Conservation (phyloP, 1,140 invertebrate species). For the Drosophila quadrilineata region DNA sequence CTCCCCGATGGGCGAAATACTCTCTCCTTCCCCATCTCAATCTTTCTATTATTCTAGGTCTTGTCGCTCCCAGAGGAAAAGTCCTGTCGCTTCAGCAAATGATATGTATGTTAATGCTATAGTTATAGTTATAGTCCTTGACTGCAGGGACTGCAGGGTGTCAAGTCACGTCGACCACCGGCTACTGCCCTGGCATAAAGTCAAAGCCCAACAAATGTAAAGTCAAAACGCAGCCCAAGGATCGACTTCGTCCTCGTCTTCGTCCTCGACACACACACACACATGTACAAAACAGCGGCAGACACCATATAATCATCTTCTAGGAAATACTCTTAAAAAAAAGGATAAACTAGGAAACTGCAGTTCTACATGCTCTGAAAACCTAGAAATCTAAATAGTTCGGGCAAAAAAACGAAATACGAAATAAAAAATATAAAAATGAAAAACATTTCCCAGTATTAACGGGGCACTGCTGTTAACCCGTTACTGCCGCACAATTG, state of each 20-base stretch:
- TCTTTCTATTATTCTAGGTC: not conserved
- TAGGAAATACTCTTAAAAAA: too few species aligned
- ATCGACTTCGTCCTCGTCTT: too few species aligned
- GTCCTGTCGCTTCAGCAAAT: not conserved
- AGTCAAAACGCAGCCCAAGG: conserved; percentile 66
- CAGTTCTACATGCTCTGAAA: conserved; percentile 60
- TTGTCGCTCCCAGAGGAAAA: not conserved
- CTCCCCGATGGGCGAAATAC: conserved; percentile 12
- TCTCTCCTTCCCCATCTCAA: not conserved
- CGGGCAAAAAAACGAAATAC: conserved; percentile 1
- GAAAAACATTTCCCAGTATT: conserved; percentile 54
- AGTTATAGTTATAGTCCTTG: too few species aligned
- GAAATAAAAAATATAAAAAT: conserved; percentile 3
- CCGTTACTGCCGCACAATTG: conserved; percentile 63
- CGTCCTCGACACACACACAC: too few species aligned
- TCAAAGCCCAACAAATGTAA: conserved; percentile 71
- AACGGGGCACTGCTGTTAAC: conserved; percentile 33
- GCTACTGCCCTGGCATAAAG: conserved; percentile 51
- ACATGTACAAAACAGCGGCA: too few species aligned
- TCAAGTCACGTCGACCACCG: not conserved
- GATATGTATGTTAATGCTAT: not conserved
- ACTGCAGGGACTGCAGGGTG: conserved; percentile 10
- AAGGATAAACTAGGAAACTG: not conserved
- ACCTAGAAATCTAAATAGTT: conserved; percentile 74
- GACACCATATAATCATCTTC: too few species aligned